A percentile compares a stretch with the other conserved stretches of the same genome.
Conservation (phyloP, 2,797 vertebrate genomes). For the Holocentrus rufus region DNA sequence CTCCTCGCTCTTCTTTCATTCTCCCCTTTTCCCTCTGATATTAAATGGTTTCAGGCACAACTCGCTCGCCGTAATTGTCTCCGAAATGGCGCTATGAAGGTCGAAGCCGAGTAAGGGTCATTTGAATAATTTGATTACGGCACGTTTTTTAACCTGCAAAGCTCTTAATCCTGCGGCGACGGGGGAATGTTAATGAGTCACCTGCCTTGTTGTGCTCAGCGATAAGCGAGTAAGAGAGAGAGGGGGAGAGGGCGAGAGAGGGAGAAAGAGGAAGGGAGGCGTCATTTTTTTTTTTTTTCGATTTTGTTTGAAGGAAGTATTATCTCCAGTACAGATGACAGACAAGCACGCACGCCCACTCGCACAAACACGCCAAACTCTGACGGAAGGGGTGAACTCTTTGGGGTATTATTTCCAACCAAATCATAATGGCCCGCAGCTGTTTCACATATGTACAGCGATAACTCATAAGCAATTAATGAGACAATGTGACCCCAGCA, state of each 20-base stretch:
- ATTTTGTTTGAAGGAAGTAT: conserved; percentile 22
- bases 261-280: conserved; percentile 5
- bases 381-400: conserved; percentile 45
- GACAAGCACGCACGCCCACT: conserved; percentile 11
- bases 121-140: conserved; percentile 79
- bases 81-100: conserved; percentile 69
- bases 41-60: conserved; percentile 70
- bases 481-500: conserved; percentile 74
- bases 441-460: conserved; percentile 75
- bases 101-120: conserved; percentile 67
- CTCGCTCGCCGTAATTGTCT: conserved; percentile 66
- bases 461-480: conserved; percentile 82
- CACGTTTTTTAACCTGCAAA: conserved; percentile 71
- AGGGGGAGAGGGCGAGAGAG: conserved; percentile 1
- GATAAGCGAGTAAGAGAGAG: conserved; percentile 45
- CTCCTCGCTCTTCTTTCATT: conserved; percentile 1
- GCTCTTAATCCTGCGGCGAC: conserved; percentile 71
- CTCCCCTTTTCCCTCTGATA: conserved; percentile 52
- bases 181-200: conserved; percentile 75
- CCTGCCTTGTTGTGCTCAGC: conserved; percentile 57
- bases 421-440: conserved; percentile 69
- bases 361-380: not conserved
- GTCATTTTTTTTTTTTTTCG: conserved; percentile 23
- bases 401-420: conserved; percentile 63
- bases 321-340: conserved; percentile 29